phyloP scores from a whole-genome alignment of 2,113 vertebrate species.

The Azemiops feae region DNA sequence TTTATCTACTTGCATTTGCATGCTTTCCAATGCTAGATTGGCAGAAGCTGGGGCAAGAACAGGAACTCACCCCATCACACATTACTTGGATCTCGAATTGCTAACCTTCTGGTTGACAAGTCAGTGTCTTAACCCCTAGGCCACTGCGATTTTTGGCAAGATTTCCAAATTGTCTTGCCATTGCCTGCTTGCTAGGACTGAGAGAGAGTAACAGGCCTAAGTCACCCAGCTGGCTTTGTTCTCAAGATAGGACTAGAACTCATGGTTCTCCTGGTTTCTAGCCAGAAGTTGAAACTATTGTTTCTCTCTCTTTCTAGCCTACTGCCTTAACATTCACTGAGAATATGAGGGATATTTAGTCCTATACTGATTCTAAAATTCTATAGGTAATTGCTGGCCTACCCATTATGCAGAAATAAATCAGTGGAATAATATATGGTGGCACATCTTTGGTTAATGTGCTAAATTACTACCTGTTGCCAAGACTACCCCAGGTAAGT shows the following conservation, averaged over 20 bases:
- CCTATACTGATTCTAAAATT: not conserved
- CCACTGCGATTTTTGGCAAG: not conserved
- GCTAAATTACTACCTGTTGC: not conserved
- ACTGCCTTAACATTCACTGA: not conserved
- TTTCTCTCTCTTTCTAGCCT: not conserved
- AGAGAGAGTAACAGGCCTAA: not conserved
- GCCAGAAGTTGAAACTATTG: not conserved
- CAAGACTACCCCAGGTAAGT: not conserved
- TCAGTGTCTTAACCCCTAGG: not conserved
- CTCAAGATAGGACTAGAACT: not conserved
- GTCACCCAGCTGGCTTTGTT: not conserved
- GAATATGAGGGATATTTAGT: not conserved
- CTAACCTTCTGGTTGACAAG: not conserved
- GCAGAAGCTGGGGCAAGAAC: not conserved
- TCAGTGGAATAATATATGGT: not conserved
- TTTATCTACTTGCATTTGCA: not conserved
- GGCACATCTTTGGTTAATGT: not conserved
- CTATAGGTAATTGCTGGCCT: not conserved
- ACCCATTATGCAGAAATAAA: not conserved
- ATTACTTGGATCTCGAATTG: not conserved
- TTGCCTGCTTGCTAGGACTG: not conserved
- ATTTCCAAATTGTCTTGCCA: not conserved
- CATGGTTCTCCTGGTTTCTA: not conserved
- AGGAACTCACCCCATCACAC: not conserved
- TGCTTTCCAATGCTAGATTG: not conserved